Base-by-base conservation (phyloP, 2,113 vertebrate species). In the Toxotes chatareus region DNA sequence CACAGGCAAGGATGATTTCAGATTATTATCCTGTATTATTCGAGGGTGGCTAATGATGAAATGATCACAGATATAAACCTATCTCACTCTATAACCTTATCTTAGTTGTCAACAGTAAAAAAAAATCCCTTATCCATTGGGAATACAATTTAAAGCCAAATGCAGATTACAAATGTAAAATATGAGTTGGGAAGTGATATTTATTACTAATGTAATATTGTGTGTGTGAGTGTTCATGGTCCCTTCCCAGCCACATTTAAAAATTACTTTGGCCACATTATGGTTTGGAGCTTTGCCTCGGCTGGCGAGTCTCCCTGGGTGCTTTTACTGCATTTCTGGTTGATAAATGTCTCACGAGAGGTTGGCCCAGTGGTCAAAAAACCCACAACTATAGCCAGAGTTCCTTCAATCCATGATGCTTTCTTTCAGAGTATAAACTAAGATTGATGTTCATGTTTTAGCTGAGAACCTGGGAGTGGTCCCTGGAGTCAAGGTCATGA, bases 391-490 rank as follows among this genome's bases (percentile, higher is more conserved):
- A 59, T 36, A 73, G 77, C 70, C 76, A 83, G 67, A 86, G 69
- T 79, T 89, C 61, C 66, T 83, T 68, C 85, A 82, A 55, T 60
- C 79, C 36, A 8, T 51, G 70, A 80, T 0, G 10, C 27, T 49
- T 86, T 80, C 74, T 74, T 83, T 88, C 67, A 86, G 91, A 23
- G 60, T 64, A 60, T 68, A 68, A 90, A 86, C 57, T 38, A 82
- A 90, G 87, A 92, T 91, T 89, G 84, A 94, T 91, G 92, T 53
- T 74, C 56, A 17, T 76, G 79, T 80, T 89, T 77, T 42, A 89
- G 82, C 78, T 23, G 49, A 74, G 72, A 80, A 87, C 65, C 67
- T 79, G 80, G 72, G 68, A 86, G 76, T 61, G 55, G 76, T 92
- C 84, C 80, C 88, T 72, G 60, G 69, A 89, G 87, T 88, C 72